Evolutionary conservation across 2,113 vertebrate genomes (phyloP).

Genomic region (Eidolon helvum): DNA sequence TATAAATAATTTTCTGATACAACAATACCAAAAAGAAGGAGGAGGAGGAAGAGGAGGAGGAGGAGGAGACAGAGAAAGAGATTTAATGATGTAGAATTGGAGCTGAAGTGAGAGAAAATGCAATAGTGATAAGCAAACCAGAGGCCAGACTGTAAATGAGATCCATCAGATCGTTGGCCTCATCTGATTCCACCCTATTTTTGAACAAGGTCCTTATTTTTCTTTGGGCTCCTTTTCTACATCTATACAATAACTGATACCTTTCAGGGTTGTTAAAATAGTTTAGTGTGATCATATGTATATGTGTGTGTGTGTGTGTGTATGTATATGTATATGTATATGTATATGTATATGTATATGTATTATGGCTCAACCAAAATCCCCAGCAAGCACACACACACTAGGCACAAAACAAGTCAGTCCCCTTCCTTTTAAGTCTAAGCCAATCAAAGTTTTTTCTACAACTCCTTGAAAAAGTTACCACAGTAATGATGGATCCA

Average conservation of each 20-base stretch:
- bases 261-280: background rate
- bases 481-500: background rate
- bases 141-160: background rate
- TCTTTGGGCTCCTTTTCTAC: background rate
- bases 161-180: background rate
- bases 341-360: too few species aligned
- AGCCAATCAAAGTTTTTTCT: background rate
- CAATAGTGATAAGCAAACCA: background rate
- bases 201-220: background rate
- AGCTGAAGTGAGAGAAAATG: background rate
- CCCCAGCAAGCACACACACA: background rate
- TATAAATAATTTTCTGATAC: background rate
- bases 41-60: background rate
- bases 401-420: background rate
- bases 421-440: background rate
- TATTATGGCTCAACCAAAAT: background rate
- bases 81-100: background rate
- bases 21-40: background rate
- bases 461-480: background rate
- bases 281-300: background rate
- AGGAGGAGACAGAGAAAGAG: too few species aligned
- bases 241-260: background rate
- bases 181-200: background rate
- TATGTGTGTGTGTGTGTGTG: too few species aligned
- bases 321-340: too few species aligned